These are phyloP conservation scores for Echeneis naucrates DNA, from an alignment of 2,797 vertebrate genomes.

Conservation along the genomic window DNA sequence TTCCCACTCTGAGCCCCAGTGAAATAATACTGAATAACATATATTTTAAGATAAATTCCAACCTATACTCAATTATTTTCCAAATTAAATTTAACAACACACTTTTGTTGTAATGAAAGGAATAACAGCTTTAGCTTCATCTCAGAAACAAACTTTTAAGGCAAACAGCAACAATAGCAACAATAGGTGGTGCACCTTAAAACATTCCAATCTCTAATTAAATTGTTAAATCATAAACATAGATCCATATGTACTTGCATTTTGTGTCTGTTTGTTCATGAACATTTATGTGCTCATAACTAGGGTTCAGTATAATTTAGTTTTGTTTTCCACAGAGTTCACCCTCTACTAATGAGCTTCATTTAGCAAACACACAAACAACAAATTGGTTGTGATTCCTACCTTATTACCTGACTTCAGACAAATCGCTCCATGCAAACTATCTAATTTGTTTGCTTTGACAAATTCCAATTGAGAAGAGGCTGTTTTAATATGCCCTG, in stretches of 20 bases:
- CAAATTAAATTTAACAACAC: not conserved
- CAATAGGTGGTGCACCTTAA: no score
- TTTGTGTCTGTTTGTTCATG: conserved; percentile 1
- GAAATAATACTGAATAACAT: no score
- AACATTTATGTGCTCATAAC: conserved; percentile 28
- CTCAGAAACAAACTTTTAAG: conserved; percentile 1
- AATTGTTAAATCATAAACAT: not conserved
- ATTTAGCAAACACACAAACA: conserved; percentile 70
- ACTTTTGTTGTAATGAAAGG: not conserved
- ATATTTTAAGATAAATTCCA: no score
- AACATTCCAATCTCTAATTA: not conserved
- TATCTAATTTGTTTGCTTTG: conserved; percentile 78
- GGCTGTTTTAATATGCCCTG: conserved; percentile 63
- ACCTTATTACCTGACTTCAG: conserved; percentile 76
- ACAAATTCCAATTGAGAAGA: conserved; percentile 73
- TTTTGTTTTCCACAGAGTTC: conserved; percentile 42
- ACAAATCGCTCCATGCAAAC: conserved; percentile 65
- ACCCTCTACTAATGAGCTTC: conserved; percentile 57
- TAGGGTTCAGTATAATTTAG: conserved; percentile 41
- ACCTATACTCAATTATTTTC: no score
- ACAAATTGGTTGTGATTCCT: conserved; percentile 55
- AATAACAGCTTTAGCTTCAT: not conserved
- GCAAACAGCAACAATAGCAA: not conserved
- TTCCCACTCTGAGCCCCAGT: no score
- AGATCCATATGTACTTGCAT: not conserved